These are phyloP conservation scores for Sinopyrophorus schimmeli DNA, from an alignment of 2,888 invertebrate species.

Conservation along the genomic window DNA sequence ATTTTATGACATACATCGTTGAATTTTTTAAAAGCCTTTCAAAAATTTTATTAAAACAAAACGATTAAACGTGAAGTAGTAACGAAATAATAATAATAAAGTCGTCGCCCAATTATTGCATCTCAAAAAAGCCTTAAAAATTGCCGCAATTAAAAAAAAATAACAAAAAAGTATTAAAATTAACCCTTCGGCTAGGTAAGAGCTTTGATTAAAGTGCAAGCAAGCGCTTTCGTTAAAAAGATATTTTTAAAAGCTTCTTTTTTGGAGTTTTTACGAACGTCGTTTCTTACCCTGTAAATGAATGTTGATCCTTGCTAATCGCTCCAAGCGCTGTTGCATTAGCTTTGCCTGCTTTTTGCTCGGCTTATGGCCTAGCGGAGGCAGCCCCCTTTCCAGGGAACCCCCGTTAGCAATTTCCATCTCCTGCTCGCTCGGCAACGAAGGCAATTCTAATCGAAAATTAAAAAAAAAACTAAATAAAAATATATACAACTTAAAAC, in stretches of 20 bases:
- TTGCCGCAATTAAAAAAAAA: too few relatives aligned
- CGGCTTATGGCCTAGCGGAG: constrained; percentile 55
- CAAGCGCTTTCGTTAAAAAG: constrained; percentile 1
- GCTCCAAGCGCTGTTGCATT: constrained; percentile 72
- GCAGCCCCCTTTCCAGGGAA: constrained; percentile 54
- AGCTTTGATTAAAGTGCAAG: constrained; percentile 8
- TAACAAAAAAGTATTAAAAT: too few relatives aligned
- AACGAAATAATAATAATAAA: too few relatives aligned
- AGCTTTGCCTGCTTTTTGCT: constrained; percentile 71
- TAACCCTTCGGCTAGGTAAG: too few relatives aligned
- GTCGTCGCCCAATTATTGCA: too few relatives aligned
- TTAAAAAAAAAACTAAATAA: constrained; percentile 28
- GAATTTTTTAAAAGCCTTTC: too few relatives aligned
- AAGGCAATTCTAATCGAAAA: constrained; percentile 64
- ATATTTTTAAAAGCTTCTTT: constrained; percentile 13
- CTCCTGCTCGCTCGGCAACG: constrained; percentile 60
- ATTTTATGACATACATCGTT: too few relatives aligned
- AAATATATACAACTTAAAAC: constrained; percentile 5
- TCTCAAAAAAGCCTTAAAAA: too few relatives aligned
- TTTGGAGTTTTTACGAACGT: constrained; percentile 5
- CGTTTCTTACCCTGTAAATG: constrained; percentile 76
- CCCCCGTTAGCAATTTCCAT: constrained; percentile 50
- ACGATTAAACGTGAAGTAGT: too few relatives aligned
- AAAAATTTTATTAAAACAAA: too few relatives aligned
- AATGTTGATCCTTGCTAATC: constrained; percentile 77